Evolutionary conservation across 2,113 vertebrate genomes (phyloP), one percentile per base, ranked within the genome.

Genomic region (Perccottus glenii): DNA sequence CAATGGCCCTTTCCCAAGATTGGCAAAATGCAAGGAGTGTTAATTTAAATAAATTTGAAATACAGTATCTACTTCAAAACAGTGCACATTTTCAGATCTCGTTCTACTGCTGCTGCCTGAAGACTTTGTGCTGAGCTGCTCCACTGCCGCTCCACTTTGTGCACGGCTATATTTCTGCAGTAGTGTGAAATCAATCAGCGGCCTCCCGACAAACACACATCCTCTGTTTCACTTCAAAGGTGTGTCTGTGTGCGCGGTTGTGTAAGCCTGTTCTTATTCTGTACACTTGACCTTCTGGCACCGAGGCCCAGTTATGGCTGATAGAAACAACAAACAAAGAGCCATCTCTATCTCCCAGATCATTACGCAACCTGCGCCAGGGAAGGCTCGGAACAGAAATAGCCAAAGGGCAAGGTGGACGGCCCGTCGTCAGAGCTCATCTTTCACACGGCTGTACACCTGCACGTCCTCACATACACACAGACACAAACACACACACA

Each of bases 331-430:
- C 89, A 87, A 88, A 87, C 83, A 89, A 86, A 80, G 79, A 89
- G 75, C 58, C 78, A 89, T 89, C 77, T 80, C 82, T 87, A 82
- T 85, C 86, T 82, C 81, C 66, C 70, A 80, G 75, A 83, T 92
- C 88, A 91, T 92, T 91, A 89, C 79, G 62, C 90, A 90, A 88
- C 85, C 48, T 7, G 70, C 53, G 70, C 67, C 48, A 45, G 67
- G 74, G 77, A 81, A 77, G 76, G 84, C 80, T 63, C 50, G 35
- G 74, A 83, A 87, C 84, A 86, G 81, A 88, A 86, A 86, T 89
- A 87, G 89, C 92, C 85, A 86, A 91, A 89, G 90, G 91, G 89
- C 88, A 89, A 92, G 82, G 88, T 90, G 91, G 85, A 90, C 70
- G 78, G 81, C 75, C 68, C 72, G 42, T 87, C 78, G 80, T 75